Evolutionary conservation across 2,113 vertebrate genomes (phyloP), one percentile per base, ranked within the genome.

Genomic region (Sylvietta virens): DNA sequence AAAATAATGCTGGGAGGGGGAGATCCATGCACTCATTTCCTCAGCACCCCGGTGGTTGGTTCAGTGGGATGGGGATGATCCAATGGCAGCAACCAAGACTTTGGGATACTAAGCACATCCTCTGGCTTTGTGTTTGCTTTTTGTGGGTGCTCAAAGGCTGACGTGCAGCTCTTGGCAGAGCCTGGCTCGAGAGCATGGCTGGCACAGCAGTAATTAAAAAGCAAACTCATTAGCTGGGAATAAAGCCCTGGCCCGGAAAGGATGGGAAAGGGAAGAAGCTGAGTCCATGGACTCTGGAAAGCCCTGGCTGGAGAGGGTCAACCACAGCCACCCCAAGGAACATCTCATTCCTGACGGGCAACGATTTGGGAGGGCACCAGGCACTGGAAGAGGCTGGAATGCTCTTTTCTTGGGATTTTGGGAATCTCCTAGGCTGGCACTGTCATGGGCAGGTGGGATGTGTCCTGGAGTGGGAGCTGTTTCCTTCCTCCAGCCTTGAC

Each of bases 141-240:
- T 11, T 11, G 48, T 58, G n/a, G 12, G 18, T 42, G 18, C 80
- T 70, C 21, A 22, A 40, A 64, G 60, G 35, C 69, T 60, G 64
- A 67, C 1, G 4, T 61, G 51, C 58, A 1, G 26, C 64, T 88
- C 35, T 47, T 58, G 92, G 82, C 93, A 95, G 42, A 64, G 62
- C 39, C 54, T 51, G 17, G 82, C 60, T 26, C 8, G 13, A 67
- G 92, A 85, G 82, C 87, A 90, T 1, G 0, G n/a, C 67, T 76
- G 62, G 65, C 69, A 26, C 2, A 10, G 48, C 42, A 7, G 31
- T 92, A 91, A 89, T 88, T 81, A 90, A 79, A 65, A 73, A 82
- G 51, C 12, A 7, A 71, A 86, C 82, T 93, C 86, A 35, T 93
- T 95, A 92, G 74, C 47, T 82, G 42, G 51, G 90, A 92, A 92